Conservation (phyloP, 2,888 invertebrate genomes). For the Esperia sulphurella region DNA sequence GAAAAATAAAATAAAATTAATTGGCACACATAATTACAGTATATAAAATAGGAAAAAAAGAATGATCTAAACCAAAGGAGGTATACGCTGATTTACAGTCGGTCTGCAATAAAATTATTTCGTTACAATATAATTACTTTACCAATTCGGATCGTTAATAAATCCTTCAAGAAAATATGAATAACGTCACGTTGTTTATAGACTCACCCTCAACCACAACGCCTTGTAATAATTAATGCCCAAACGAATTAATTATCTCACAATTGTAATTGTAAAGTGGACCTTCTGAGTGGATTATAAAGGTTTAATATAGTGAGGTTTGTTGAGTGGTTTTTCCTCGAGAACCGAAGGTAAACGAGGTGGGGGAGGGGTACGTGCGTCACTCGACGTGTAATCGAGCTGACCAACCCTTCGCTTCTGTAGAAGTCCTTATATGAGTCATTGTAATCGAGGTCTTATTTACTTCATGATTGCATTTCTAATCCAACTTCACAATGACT, state of each 20-base stretch:
- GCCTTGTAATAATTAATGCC: conserved; percentile 27
- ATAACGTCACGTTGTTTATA: conserved; percentile 10
- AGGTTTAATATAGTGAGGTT: conserved; percentile 21
- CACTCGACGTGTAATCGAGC: conserved; percentile 22
- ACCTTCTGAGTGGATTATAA: conserved; percentile 21
- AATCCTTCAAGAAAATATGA: neutral
- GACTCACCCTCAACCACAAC: conserved; percentile 24
- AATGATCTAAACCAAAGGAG: too few relatives aligned
- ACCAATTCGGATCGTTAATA: too few relatives aligned
- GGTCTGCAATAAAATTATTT: too few relatives aligned
- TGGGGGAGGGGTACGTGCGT: conserved; percentile 39
- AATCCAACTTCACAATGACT: too few relatives aligned
- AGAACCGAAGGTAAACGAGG: conserved; percentile 50
- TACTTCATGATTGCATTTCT: neutral
- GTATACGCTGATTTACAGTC: too few relatives aligned
- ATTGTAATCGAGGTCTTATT: conserved; percentile 8
- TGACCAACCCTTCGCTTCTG: conserved; percentile 42
- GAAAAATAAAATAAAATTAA: too few relatives aligned
- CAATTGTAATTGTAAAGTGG: conserved; percentile 17
- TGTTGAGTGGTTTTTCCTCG: conserved; percentile 47
- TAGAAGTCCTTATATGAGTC: conserved; percentile 25
- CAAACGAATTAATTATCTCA: conserved; percentile 37
- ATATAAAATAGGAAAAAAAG: too few relatives aligned
- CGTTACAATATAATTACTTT: too few relatives aligned
- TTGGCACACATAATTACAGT: too few relatives aligned